Conservation (phyloP, 2,888 invertebrate genomes). For the Oligia strigilis region DNA sequence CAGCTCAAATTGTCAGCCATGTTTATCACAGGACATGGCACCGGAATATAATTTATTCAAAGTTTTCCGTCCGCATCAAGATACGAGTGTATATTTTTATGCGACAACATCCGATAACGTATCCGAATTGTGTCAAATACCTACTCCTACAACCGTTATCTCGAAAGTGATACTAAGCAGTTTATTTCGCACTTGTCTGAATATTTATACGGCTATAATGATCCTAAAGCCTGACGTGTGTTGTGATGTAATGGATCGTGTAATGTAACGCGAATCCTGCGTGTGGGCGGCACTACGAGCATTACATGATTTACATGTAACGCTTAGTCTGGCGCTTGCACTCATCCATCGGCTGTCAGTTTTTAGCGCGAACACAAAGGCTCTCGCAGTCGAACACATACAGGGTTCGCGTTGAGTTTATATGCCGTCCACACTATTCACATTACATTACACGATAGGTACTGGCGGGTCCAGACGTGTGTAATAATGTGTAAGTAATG, state of each 20-base stretch:
- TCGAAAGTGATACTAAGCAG: conserved; percentile 11
- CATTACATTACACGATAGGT: no score
- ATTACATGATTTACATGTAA: no score
- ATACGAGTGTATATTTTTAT: conserved; percentile 33
- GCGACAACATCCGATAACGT: conserved; percentile 49
- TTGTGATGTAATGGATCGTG: not conserved
- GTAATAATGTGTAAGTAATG: no score
- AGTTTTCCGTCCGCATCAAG: conserved; percentile 45
- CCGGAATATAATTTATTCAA: conserved; percentile 30
- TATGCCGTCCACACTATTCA: no score
- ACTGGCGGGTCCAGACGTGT: no score
- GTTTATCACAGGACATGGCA: conserved; percentile 34
- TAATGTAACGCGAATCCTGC: no score
- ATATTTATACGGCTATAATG: not conserved
- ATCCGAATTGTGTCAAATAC: conserved; percentile 26
- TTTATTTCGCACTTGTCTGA: conserved; percentile 12
- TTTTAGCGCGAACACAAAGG: no score
- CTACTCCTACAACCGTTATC: conserved; percentile 16
- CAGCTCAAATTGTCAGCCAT: not conserved
- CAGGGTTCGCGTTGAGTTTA: no score
- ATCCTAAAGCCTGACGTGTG: not conserved
- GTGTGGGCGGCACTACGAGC: no score
- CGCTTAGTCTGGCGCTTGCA: no score
- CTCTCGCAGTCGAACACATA: no score
- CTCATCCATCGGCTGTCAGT: no score